Percentiles rank a stretch among this genome's conserved stretches.
phyloP scores from a whole-genome alignment of 2,888 invertebrate species.

The Arctia plantaginis region DNA sequence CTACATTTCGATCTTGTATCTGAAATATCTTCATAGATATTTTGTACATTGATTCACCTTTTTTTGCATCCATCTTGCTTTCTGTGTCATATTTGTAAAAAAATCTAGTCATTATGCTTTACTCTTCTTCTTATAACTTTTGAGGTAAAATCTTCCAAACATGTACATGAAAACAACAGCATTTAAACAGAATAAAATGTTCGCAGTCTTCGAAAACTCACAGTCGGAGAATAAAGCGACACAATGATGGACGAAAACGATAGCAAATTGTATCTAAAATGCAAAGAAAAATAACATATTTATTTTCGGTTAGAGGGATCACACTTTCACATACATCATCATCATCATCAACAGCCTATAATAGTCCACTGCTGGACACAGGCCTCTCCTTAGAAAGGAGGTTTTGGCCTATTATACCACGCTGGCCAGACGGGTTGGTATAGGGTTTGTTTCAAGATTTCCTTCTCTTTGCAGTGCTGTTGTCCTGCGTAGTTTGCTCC shows the following conservation, averaged over 20 bases:
- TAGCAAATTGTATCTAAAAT: slow-evolving; percentile 45
- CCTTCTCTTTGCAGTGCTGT: no score
- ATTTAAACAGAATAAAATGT: slow-evolving; percentile 16
- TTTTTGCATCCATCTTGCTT: neutral
- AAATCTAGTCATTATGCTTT: slow-evolving; percentile 1
- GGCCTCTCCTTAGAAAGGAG: no score
- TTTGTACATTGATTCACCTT: neutral
- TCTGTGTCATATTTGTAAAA: neutral
- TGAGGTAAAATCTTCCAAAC: slow-evolving; percentile 48
- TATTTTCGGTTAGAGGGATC: neutral
- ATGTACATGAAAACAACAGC: slow-evolving; percentile 35
- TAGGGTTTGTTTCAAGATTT: no score
- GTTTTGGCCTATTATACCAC: no score
- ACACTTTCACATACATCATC: no score
- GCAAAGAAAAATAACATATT: neutral
- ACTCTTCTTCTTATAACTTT: slow-evolving; percentile 31
- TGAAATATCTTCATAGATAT: no score
- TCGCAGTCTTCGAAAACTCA: slow-evolving; percentile 29
- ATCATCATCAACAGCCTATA: no score
- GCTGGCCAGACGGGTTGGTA: no score
- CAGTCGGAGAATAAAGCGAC: slow-evolving; percentile 44
- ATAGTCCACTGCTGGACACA: no score
- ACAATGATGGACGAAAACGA: slow-evolving; percentile 39
- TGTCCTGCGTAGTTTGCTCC: no score
- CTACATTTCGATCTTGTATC: neutral